Base-by-base conservation (phyloP, 2,797 vertebrate genomes). In the Spinibarbus caldwelli region DNA sequence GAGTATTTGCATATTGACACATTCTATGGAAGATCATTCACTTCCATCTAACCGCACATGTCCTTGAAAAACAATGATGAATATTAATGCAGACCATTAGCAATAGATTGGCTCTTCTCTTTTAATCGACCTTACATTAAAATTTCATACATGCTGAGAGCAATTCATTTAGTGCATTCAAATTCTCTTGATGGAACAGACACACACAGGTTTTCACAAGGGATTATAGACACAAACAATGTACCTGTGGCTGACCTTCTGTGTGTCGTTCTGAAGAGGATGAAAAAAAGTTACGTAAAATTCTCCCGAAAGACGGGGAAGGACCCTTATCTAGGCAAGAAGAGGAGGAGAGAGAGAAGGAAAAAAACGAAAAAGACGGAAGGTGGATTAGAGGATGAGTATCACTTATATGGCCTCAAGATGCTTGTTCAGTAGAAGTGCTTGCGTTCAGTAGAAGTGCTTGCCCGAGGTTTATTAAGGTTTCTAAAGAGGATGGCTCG, bases 231-330 rank as follows among this genome's bases (percentile, higher is more conserved):
- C 59, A 75, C 54, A 88, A 91, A 88, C 81, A 84, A 77, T 79
- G 85, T 64, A 89, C 88, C 87, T 88, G 84, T 73, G 70, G 41
- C 82, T 89, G 85, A 83, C 88, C 86, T 62, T 89, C 85, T 84
- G 75, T 49, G n/a, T 87, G 86, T 85, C 57, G 77, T 79, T 89
- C 83, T 87, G 86, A 86, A 82, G 86, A 89, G 5, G 93, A 87
- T 38, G 88, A 89, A 89, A 95, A 94, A 76, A 95, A 78, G 57
- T 85, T 93, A 83, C 90, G 84, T 73, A 95, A 89, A 15, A 93
- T 93, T 81, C 77, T 91, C 68, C 94, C 93, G 76, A 95, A 89
- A 0, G 93, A 92, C 89, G 92, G 93, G 2, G 94, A 88, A 80
- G 93, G 91, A 85, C 90, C 93, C 88, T 93, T 93, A 80, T 82